These are phyloP conservation scores for Actenoides hombroni DNA, from an alignment of 2,113 vertebrate species.

Conservation along the genomic window DNA sequence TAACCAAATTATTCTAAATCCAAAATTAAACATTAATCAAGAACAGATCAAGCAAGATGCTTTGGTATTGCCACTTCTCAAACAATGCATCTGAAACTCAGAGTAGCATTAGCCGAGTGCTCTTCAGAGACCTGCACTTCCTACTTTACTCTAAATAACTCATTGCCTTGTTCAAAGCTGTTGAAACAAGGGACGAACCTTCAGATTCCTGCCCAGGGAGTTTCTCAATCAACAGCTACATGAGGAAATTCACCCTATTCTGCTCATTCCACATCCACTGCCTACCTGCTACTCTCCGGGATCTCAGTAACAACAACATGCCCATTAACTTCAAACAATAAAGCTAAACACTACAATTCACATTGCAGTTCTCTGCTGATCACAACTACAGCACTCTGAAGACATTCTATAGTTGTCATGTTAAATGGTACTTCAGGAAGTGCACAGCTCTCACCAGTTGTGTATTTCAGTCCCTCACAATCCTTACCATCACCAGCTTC, in stretches of 20 bases:
- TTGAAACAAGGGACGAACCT: background rate
- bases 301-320: background rate
- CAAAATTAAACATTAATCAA: background rate
- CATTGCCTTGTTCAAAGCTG: background rate
- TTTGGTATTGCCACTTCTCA: background rate
- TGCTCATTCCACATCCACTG: background rate
- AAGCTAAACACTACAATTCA: background rate
- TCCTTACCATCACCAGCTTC: fast-evolving
- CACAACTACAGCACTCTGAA: background rate
- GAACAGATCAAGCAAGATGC: background rate
- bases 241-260: background rate
- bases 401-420: background rate
- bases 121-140: background rate
- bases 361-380: background rate
- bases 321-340: background rate
- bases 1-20: background rate
- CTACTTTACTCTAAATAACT: background rate
- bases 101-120: background rate
- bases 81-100: background rate
- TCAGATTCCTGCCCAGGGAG: background rate
- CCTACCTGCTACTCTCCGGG: background rate
- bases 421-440: background rate
- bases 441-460: background rate
- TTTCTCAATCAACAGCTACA: background rate
- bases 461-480: background rate